Conservation (phyloP, 2,113 vertebrate genomes). For the Andinoacara biseriatus region DNA sequence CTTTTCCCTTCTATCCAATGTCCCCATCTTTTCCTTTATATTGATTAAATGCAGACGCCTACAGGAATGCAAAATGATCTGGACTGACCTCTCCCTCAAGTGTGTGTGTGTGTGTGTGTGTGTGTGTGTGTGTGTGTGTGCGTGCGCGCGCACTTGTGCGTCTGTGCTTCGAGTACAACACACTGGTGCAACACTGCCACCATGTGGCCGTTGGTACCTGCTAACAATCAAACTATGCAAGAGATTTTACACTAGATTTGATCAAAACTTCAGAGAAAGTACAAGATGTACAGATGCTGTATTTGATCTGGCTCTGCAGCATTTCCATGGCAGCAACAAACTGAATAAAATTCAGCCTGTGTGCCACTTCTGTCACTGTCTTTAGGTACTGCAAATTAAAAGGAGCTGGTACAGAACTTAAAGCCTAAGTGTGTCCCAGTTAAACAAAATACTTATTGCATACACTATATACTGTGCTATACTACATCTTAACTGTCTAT, state of each 20-base stretch:
- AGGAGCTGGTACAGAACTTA: background rate
- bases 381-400: conserved; percentile 3
- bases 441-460: background rate
- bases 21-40: conserved; percentile 1
- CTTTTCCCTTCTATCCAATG: background rate
- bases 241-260: background rate
- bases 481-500: background rate
- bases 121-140: background rate
- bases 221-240: background rate
- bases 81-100: conserved; percentile 29
- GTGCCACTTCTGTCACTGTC: background rate
- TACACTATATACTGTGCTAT: background rate
- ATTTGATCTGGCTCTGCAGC: conserved; percentile 11
- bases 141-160: background rate
- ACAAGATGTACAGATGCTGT: conserved; percentile 13
- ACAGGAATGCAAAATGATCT: conserved; percentile 21
- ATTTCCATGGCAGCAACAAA: conserved; percentile 29
- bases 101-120: background rate
- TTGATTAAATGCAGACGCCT: conserved; percentile 28
- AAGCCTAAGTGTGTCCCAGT: background rate
- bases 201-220: conserved; percentile 24
- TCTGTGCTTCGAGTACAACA: background rate
- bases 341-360: conserved; percentile 1
- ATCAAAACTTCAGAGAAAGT: conserved; percentile 6
- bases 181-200: conserved; percentile 52